Percentiles rank a stretch among this genome's conserved stretches.
These are phyloP conservation scores for Tragelaphus scriptus DNA, from an alignment of 2,113 vertebrate genomes.

Conservation along the genomic window DNA sequence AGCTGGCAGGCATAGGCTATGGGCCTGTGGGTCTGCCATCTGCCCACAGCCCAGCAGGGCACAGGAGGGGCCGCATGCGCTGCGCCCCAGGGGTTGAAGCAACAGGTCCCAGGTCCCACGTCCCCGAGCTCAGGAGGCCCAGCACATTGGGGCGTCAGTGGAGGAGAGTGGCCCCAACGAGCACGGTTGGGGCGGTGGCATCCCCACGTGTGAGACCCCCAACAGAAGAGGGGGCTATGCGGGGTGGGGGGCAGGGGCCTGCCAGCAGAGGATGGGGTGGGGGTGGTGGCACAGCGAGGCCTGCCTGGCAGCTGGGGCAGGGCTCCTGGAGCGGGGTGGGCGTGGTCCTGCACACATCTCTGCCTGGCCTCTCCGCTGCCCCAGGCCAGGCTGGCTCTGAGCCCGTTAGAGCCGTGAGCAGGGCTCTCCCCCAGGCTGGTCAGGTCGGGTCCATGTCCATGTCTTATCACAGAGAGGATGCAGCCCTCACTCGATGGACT, in stretches of 20 bases:
- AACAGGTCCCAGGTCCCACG: background rate
- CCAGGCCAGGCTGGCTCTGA: background rate
- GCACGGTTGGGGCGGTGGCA: accelerated
- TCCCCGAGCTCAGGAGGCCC: background rate
- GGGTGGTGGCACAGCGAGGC: background rate
- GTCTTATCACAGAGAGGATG: background rate
- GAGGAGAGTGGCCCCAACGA: background rate
- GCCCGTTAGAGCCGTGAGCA: background rate
- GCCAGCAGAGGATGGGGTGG: background rate
- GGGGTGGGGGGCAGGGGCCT: too few species aligned
- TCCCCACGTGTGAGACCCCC: background rate
- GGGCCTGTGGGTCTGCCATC: background rate
- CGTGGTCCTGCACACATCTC: background rate
- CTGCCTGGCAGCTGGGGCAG: background rate
- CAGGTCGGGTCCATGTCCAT: accelerated
- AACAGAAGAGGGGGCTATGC: background rate
- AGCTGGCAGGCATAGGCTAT: background rate
- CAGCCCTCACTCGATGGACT: background rate
- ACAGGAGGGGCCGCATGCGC: accelerated
- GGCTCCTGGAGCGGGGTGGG: background rate
- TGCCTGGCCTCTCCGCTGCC: background rate
- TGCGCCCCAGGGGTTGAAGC: background rate
- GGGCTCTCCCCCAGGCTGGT: accelerated
- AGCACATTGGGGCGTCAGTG: background rate
- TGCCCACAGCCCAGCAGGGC: background rate